These are phyloP conservation scores for Zaprionus lachaisei DNA, from an alignment of 1,140 invertebrate species.

Conservation along the genomic window DNA sequence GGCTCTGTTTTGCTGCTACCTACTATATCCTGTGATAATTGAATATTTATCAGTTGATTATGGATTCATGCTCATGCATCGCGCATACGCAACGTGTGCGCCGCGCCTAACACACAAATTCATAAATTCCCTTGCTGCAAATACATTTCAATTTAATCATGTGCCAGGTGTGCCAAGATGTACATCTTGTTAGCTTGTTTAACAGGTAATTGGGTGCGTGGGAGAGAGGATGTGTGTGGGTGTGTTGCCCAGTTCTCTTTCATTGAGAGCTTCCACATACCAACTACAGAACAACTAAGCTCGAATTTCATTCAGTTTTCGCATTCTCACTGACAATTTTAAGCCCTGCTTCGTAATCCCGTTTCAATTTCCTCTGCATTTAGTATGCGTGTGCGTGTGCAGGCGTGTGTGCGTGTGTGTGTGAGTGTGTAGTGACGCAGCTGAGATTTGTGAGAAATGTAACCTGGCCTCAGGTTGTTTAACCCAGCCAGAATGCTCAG, in stretches of 20 bases:
- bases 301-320: conserved; percentile 22
- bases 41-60: conserved; percentile 57
- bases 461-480: conserved; percentile 51
- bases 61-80: conserved; percentile 49
- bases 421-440: conserved; percentile 4
- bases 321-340: neutral
- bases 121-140: conserved; percentile 33
- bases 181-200: conserved; percentile 2
- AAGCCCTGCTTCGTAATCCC: conserved; percentile 9
- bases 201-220: neutral
- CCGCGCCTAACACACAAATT: conserved; percentile 28
- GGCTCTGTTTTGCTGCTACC: conserved; percentile 3
- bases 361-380: conserved; percentile 23
- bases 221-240: neutral
- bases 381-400: conserved; percentile 3
- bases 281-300: neutral
- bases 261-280: conserved; percentile 7
- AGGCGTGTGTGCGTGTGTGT: conserved; percentile 2
- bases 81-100: conserved; percentile 45
- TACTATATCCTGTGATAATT: conserved; percentile 20
- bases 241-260: neutral
- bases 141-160: conserved; percentile 41
- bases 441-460: conserved; percentile 42
- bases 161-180: neutral
- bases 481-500: conserved; percentile 38